A percentile compares a stretch with the other conserved stretches of the same genome.
Conservation (phyloP, 2,113 vertebrate species). For the Synodontis membranacea region DNA sequence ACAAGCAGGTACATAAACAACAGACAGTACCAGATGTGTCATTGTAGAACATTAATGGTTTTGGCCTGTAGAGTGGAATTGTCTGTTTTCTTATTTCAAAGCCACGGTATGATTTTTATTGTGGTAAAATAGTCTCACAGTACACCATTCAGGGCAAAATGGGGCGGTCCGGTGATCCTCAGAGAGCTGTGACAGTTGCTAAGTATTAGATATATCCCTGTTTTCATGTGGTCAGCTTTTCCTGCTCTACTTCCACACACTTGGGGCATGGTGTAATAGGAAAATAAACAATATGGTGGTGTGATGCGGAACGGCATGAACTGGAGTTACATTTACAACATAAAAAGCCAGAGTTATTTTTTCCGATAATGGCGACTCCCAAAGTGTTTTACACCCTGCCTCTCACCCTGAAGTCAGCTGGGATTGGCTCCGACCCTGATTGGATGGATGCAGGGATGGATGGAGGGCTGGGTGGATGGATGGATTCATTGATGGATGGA, state of each 20-base stretch:
- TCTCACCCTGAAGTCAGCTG: too few species aligned
- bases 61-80: not conserved
- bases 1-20: constrained; percentile 83
- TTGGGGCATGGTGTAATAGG: not conserved
- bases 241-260: not conserved
- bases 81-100: not conserved
- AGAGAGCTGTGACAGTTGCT: not conserved
- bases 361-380: not conserved
- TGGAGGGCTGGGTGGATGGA: too few species aligned
- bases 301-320: not conserved
- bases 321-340: not conserved
- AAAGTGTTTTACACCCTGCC: not conserved
- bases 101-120: not conserved
- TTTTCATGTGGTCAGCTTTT: not conserved
- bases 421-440: too few species aligned
- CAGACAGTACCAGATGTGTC: not conserved
- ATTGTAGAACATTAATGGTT: not conserved
- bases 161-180: not conserved
- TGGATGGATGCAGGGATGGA: too few species aligned
- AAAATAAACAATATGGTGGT: not conserved
- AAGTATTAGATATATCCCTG: not conserved
- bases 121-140: not conserved
- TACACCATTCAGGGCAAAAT: not conserved
- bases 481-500: too few species aligned
- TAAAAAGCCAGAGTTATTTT: not conserved